Evolutionary conservation across 2,888 invertebrate genomes (phyloP).

Genomic region (Bhutanitis thaidina): DNA sequence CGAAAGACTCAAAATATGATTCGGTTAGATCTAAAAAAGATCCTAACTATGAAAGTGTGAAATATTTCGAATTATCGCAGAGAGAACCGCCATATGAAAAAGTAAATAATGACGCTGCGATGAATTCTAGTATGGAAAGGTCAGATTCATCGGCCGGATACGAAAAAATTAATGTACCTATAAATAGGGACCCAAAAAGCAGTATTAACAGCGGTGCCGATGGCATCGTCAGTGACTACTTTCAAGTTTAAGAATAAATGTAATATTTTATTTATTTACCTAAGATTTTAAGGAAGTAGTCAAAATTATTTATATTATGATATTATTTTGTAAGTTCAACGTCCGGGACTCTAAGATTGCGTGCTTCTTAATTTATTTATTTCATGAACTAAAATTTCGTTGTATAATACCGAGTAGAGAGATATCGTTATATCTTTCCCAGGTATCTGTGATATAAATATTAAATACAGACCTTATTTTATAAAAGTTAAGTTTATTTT

Average conservation of each 20-base stretch:
- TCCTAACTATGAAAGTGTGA: conserved; percentile 91
- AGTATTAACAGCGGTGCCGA: conserved; percentile 68
- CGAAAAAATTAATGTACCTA: conserved; percentile 62
- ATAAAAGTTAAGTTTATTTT: conserved; percentile 18
- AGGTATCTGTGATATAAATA: conserved; percentile 75
- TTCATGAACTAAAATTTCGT: conserved; percentile 43
- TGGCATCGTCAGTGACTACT: conserved; percentile 67
- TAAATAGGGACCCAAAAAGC: conserved; percentile 52
- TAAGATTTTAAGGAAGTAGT: conserved; percentile 9
- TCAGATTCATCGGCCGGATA: conserved; percentile 68
- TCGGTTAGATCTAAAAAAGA: conserved; percentile 80
- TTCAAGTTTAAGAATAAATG: conserved; percentile 57
- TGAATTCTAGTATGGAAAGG: conserved; percentile 44
- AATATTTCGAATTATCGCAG: conserved; percentile 81
- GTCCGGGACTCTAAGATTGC: conserved; percentile 48
- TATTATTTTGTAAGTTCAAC: conserved; percentile 20
- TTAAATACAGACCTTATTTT: conserved; percentile 50
- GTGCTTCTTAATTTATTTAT: conserved; percentile 59
- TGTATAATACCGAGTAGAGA: conserved; percentile 59
- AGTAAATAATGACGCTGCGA: conserved; percentile 59
- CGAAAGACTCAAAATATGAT: conserved; percentile 76
- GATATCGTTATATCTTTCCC: conserved; percentile 65
- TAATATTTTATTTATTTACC: conserved; percentile 21
- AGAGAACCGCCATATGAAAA: conserved; percentile 85
- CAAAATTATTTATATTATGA: conserved; percentile 7